Percentiles rank a stretch among this genome's conserved stretches.
These are phyloP conservation scores for Cinara cedri DNA, from an alignment of 2,888 invertebrate species.

Conservation along the genomic window DNA sequence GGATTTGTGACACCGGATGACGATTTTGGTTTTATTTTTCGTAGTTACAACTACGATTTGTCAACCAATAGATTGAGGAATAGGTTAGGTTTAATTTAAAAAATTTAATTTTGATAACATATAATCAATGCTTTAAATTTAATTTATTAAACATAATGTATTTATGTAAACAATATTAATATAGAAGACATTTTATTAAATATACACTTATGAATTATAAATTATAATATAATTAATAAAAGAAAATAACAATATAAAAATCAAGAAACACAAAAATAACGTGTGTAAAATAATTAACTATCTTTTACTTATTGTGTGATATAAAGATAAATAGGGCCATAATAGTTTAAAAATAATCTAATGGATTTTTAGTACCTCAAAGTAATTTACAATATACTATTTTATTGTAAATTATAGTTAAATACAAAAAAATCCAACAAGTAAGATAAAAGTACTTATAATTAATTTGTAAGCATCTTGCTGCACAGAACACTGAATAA, in stretches of 20 bases:
- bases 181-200: slow-evolving; percentile 29
- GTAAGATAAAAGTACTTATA: no score
- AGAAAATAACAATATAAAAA: not conserved
- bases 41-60: no score
- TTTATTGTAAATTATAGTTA: not conserved
- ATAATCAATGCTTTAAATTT: no score
- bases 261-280: slow-evolving; percentile 9
- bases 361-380: slow-evolving; percentile 24
- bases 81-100: no score
- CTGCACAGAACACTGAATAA: no score
- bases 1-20: no score
- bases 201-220: slow-evolving; percentile 18
- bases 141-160: no score
- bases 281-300: not conserved
- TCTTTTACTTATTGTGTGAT: not conserved
- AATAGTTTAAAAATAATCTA: not conserved
- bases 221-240: slow-evolving; percentile 13
- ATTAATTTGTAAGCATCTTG: no score
- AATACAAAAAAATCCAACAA: no score
- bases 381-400: not conserved
- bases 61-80: no score
- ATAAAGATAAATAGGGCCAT: slow-evolving; percentile 13
- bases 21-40: no score
- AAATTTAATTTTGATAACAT: no score
- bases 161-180: not conserved